Conservation (phyloP, 2,113 vertebrate genomes). For the Amphiprion ocellaris region DNA sequence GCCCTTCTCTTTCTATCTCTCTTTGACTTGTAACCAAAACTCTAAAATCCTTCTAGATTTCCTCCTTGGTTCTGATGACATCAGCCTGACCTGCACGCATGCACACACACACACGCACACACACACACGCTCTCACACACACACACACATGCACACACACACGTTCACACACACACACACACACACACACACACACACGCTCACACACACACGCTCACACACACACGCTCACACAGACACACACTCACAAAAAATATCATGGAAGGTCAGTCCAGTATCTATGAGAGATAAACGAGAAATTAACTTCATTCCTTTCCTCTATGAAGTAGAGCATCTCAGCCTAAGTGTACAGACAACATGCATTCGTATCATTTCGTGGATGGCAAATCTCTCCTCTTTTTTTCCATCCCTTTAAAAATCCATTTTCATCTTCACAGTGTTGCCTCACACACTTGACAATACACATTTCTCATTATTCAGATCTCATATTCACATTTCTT, state of each 20-base stretch:
- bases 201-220: slow-evolving; percentile 49
- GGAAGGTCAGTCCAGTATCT: slow-evolving; percentile 53
- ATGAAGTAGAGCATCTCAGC: slow-evolving; percentile 36
- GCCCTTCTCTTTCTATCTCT: slow-evolving; percentile 68
- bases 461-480: slow-evolving; percentile 49
- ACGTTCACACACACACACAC: slow-evolving; percentile 49
- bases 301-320: slow-evolving; percentile 67
- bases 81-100: slow-evolving; percentile 75
- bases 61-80: slow-evolving; percentile 82
- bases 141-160: slow-evolving; percentile 61
- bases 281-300: slow-evolving; percentile 77
- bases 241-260: slow-evolving; percentile 13
- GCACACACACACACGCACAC: slow-evolving; percentile 48
- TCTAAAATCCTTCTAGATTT: slow-evolving; percentile 84
- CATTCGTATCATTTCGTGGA: slow-evolving; percentile 56
- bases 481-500: slow-evolving; percentile 34
- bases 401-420: slow-evolving; percentile 54
- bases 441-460: slow-evolving; percentile 41
- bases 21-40: slow-evolving; percentile 83
- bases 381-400: slow-evolving; percentile 42
- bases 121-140: slow-evolving; percentile 33
- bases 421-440: slow-evolving; percentile 42
- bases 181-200: slow-evolving; percentile 61
- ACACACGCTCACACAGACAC: slow-evolving; percentile 62
- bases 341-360: slow-evolving; percentile 34